Percentiles rank a stretch among this genome's conserved stretches.
Conservation (phyloP, 1,140 invertebrate genomes). For the Plectus sambesii region DNA sequence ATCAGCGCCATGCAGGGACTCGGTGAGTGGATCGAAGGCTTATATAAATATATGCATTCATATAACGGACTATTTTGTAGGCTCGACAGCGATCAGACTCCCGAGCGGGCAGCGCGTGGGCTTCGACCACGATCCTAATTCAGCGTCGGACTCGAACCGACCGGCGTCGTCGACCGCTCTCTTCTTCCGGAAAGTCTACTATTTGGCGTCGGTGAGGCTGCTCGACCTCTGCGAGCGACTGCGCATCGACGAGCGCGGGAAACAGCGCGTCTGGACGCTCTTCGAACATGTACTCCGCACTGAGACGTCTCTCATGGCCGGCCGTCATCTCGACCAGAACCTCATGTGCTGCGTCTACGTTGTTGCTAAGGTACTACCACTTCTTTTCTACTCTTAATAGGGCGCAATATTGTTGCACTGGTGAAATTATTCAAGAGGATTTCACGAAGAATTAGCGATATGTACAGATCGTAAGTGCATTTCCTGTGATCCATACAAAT, state of each 20-base stretch:
- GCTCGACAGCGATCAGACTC: too few species aligned
- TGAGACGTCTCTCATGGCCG: constrained; percentile 68
- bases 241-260: constrained; percentile 24
- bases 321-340: constrained; percentile 89
- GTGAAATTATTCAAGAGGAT: too few species aligned
- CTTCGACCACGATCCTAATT: constrained; percentile 8
- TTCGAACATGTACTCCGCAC: constrained; percentile 80
- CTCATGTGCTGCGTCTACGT: constrained; percentile 97
- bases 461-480: too few species aligned
- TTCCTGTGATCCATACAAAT: too few species aligned
- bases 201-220: constrained; percentile 74
- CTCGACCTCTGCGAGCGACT: constrained; percentile 74
- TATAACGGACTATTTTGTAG: too few species aligned
- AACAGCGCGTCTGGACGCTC: constrained; percentile 61
- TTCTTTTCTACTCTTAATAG: constrained; percentile 46
- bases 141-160: constrained; percentile 5
- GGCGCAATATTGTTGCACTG: background rate
- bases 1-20: constrained; percentile 51
- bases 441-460: too few species aligned
- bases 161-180: constrained; percentile 43
- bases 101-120: constrained; percentile 34
- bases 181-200: constrained; percentile 63
- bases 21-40: too few species aligned
- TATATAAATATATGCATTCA: too few species aligned
- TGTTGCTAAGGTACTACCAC: constrained; percentile 82